Percentiles rank a stretch among this genome's conserved stretches.
Evolutionary conservation across 2,797 vertebrate genomes (phyloP).

Genomic region (Sebastes taczanowskii): DNA sequence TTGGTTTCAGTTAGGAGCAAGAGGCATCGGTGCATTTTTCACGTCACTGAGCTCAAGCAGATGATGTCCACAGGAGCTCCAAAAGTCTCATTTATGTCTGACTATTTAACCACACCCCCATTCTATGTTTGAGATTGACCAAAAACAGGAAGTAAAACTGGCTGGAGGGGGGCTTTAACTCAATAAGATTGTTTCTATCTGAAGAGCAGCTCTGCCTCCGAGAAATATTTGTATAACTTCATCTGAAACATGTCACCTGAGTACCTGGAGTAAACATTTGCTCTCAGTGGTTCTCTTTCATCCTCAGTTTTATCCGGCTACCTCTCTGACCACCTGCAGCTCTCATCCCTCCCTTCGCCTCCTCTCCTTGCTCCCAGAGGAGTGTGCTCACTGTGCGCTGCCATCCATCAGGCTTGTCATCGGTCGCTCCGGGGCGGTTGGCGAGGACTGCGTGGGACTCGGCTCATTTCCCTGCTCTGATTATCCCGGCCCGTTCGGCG

Average conservation of each 20-base stretch:
- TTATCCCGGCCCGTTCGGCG: slow-evolving; percentile 70
- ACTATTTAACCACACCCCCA: too few species aligned
- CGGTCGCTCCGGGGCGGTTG: slow-evolving; percentile 72
- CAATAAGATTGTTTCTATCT: background rate
- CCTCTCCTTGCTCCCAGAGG: slow-evolving; percentile 58
- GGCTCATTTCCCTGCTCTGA: slow-evolving; percentile 85
- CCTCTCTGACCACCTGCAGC: slow-evolving; percentile 64
- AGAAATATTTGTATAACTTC: background rate
- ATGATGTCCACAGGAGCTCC: background rate
- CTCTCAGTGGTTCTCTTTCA: slow-evolving; percentile 3
- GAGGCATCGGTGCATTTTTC: background rate
- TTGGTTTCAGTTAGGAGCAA: background rate
- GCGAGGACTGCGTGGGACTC: slow-evolving; percentile 75
- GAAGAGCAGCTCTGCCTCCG: background rate
- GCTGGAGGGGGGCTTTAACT: background rate
- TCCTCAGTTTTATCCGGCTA: background rate
- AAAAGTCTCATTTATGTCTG: too few species aligned
- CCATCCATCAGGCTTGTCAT: slow-evolving; percentile 84
- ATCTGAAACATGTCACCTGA: background rate
- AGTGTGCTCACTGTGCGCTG: slow-evolving; percentile 55
- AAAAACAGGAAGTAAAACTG: too few species aligned
- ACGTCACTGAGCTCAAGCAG: background rate
- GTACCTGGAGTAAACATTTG: background rate
- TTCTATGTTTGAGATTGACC: too few species aligned
- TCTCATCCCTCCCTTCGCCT: slow-evolving; percentile 21